phyloP scores from a whole-genome alignment of 2,113 vertebrate genomes.

The Hippoglossus stenolepis region DNA sequence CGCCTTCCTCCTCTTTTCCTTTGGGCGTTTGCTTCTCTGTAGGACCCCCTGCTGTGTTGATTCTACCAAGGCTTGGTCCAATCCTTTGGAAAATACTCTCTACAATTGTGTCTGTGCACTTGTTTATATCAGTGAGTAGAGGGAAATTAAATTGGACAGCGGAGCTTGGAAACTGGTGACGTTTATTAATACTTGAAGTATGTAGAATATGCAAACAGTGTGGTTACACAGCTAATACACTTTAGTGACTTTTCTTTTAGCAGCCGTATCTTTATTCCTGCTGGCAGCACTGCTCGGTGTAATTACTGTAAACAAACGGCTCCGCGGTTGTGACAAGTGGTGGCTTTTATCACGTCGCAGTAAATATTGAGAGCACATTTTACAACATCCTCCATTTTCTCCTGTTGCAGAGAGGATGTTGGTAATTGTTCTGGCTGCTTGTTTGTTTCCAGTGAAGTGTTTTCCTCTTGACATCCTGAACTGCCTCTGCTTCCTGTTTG shows the following conservation, averaged over 20 bases:
- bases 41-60: too few species aligned
- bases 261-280: conserved; percentile 8
- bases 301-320: conserved; percentile 47
- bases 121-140: neutral
- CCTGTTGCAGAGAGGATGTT: conserved; percentile 3
- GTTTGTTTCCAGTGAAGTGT: conserved; percentile 1
- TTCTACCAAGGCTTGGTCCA: too few species aligned
- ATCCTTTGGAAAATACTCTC: too few species aligned
- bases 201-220: too few species aligned
- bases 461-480: too few species aligned
- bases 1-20: too few species aligned
- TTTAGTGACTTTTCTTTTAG: neutral
- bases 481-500: conserved; percentile 15
- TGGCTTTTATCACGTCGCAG: conserved; percentile 41
- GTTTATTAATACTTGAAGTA: too few species aligned
- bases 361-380: conserved; percentile 54
- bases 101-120: neutral
- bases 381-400: conserved; percentile 15
- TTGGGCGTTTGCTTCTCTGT: too few species aligned
- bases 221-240: too few species aligned
- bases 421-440: conserved; percentile 47
- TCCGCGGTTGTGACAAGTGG: conserved; percentile 37
- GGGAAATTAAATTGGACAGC: too few species aligned
- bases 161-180: too few species aligned
- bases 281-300: conserved; percentile 27